Evolutionary conservation across 2,113 vertebrate genomes (phyloP).

Genomic region (Tamias sibiricus): DNA sequence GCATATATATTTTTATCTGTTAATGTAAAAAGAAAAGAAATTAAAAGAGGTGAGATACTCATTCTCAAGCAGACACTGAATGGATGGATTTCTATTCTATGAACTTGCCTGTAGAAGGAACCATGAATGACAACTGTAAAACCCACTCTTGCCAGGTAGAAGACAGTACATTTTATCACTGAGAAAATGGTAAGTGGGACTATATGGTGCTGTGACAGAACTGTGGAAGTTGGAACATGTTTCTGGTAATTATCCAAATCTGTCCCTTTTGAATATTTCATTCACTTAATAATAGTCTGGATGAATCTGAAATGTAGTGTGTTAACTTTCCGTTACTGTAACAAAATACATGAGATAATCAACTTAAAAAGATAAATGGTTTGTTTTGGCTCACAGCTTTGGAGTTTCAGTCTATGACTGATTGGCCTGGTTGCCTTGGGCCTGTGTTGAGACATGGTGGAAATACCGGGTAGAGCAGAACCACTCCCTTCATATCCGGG

Average conservation of each 20-base stretch:
- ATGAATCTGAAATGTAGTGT: not conserved
- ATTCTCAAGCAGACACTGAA: not conserved
- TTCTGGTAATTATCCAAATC: not conserved
- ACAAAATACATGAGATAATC: not conserved
- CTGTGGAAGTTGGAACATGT: not conserved
- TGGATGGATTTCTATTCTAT: not conserved
- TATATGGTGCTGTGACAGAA: not conserved
- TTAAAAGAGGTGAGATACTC: not conserved
- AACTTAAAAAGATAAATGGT: not conserved
- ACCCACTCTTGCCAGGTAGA: accelerated
- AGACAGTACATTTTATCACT: accelerated
- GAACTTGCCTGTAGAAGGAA: not conserved
- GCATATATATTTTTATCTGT: not conserved
- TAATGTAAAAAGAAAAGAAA: not conserved
- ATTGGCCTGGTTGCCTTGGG: not conserved
- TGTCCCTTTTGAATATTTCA: not conserved
- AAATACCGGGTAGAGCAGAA: not conserved
- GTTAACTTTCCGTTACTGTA: not conserved
- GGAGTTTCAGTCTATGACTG: not conserved
- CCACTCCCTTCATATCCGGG: not conserved
- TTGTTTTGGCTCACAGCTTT: not conserved
- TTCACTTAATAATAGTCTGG: not conserved
- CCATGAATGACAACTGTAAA: not conserved
- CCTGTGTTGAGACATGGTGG: not conserved
- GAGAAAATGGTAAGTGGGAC: not conserved